phyloP scores from a whole-genome alignment of 2,113 vertebrate genomes.

The Neomonachus schauinslandi region DNA sequence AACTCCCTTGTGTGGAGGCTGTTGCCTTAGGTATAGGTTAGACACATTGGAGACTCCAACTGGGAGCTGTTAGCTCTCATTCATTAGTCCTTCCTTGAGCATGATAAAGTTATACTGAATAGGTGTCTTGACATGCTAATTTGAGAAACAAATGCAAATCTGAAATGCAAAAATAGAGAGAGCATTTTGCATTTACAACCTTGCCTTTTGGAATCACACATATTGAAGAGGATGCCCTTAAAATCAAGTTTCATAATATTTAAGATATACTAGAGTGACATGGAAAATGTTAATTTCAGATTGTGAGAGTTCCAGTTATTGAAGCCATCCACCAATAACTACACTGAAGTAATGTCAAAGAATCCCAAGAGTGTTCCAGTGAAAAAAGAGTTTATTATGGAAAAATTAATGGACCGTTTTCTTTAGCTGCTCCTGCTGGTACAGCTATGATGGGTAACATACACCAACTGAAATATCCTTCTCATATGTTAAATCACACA shows the following conservation, averaged over 20 bases:
- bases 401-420: conserved; percentile 63
- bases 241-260: conserved; percentile 48
- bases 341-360: conserved; percentile 69
- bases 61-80: conserved; percentile 55
- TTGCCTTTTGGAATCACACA: conserved; percentile 41
- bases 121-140: conserved; percentile 54
- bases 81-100: conserved; percentile 67
- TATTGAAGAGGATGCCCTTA: conserved; percentile 18
- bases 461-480: neutral
- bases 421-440: conserved; percentile 58
- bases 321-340: conserved; percentile 57
- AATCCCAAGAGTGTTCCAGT: conserved; percentile 60
- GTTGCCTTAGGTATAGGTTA: conserved; percentile 59
- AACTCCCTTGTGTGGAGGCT: neutral
- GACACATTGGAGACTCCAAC: conserved; percentile 10
- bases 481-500: conserved; percentile 16
- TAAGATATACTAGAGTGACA: conserved; percentile 18
- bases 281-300: conserved; percentile 62
- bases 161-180: neutral
- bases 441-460: conserved; percentile 48
- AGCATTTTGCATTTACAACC: conserved; percentile 38
- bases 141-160: conserved; percentile 60
- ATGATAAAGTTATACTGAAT: conserved; percentile 54
- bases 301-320: conserved; percentile 56
- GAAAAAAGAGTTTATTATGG: conserved; percentile 61